Base-by-base conservation (phyloP, 2,888 invertebrate species). In the Linnaemya vulpina region DNA sequence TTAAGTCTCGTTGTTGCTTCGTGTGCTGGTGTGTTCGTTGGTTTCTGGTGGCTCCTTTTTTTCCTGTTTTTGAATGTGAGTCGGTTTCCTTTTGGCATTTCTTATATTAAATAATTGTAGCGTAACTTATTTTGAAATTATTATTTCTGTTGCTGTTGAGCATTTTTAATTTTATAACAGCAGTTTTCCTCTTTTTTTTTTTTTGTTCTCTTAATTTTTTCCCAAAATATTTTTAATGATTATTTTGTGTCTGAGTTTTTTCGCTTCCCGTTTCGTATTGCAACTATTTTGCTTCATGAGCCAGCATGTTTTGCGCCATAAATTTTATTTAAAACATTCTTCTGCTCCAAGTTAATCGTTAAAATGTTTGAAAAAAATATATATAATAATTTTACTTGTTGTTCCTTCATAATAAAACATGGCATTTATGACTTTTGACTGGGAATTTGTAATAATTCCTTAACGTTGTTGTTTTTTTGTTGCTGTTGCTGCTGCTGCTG, bases 391-490 rank as follows among this genome's bases (percentile, higher is more conserved):
- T 43, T 53, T 38, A 53, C 43, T 35, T 46, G 5, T 58, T 58
- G 20, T 65, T 58, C 13, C 15, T 58, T 53, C 62, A n/a, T 62
- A 51, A 67, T 62, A 51, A 2, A 20, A 65, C 75, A 60, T 75
- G 63, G 35, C 79, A 71, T 49, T 75, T 65, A 53, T 76, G 67
- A 75, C 49, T 79, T 63, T 62, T 70, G 25, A 25, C 55, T 20
- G 70, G 15, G 65, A 71, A 40, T 22, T 30, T 46, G 40, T 30
- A 40, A 68, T 38, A 60, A 38, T 60, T 77, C 9, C 17, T 76
- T 13, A 53, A 17, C 51, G 8, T 43, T 25, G 10, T 40, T 35
- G 35, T 35, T 40, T 43, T 43, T 43, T 40, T 63, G 38, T 30
- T 65, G n/a, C 55, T 5, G 3, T 11, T 13, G 11, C 13, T 40